phyloP scores from a whole-genome alignment of 2,113 vertebrate genomes.

The Muntiacus reevesi region DNA sequence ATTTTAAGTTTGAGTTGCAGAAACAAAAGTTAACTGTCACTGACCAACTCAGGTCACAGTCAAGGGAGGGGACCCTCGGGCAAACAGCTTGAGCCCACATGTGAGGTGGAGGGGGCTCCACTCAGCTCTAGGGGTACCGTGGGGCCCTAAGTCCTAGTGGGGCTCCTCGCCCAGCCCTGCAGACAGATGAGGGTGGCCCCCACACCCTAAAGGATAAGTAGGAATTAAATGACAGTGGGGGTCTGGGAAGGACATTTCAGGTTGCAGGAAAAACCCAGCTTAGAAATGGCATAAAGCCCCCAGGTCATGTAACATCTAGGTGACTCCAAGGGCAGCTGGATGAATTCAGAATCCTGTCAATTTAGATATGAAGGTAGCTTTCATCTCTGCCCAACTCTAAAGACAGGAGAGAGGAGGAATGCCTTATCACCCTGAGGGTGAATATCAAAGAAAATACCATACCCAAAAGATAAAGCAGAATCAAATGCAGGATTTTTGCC shows the following conservation, averaged over 20 bases:
- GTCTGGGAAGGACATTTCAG: neutral
- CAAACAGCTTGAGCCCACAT: neutral
- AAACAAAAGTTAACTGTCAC: neutral
- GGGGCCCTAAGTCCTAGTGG: neutral
- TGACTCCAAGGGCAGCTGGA: neutral
- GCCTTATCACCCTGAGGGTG: neutral
- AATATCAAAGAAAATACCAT: constrained; percentile 37
- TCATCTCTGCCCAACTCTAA: neutral
- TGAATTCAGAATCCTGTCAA: neutral
- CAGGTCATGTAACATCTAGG: neutral
- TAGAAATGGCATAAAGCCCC: neutral
- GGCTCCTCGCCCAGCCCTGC: rapidly evolving
- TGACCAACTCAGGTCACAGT: neutral
- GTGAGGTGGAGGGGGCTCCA: neutral
- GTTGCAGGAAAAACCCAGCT: neutral
- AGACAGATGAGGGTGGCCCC: neutral
- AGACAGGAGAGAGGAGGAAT: neutral
- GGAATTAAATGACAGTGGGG: neutral
- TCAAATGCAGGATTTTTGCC: neutral
- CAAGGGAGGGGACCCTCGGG: neutral
- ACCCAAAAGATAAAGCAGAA: neutral
- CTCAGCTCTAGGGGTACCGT: neutral
- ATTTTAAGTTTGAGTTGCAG: neutral
- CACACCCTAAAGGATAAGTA: neutral
- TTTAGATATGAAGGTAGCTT: constrained; percentile 10